phyloP scores from a whole-genome alignment of 2,888 invertebrate species.

The Agrotis puta region DNA sequence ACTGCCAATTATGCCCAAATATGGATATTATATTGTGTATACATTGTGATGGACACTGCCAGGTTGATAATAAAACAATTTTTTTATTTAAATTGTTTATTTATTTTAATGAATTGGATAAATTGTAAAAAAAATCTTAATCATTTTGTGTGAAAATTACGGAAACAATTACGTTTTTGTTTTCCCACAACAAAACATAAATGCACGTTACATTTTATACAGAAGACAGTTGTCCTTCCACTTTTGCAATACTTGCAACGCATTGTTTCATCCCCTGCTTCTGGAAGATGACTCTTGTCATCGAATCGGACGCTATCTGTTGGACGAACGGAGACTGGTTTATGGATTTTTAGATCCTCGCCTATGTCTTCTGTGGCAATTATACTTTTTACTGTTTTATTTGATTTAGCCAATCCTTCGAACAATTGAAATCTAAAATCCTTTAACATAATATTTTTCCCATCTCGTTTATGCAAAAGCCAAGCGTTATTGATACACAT shows the following conservation, averaged over 20 bases:
- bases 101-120: background rate
- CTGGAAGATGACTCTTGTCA: slow-evolving; percentile 1
- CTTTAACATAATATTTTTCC: background rate
- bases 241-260: slow-evolving; percentile 8
- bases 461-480: slow-evolving; percentile 12
- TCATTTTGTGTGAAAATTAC: slow-evolving; percentile 4
- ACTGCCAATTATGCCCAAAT: slow-evolving; percentile 1
- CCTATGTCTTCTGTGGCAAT: slow-evolving; percentile 2
- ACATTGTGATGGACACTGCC: slow-evolving; percentile 2
- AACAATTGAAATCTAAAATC: background rate
- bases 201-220: slow-evolving; percentile 3
- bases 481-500: slow-evolving; percentile 3
- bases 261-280: slow-evolving; percentile 1
- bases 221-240: slow-evolving; percentile 2
- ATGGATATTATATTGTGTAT: background rate
- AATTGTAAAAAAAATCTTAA: background rate
- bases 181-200: slow-evolving; percentile 7
- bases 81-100: background rate
- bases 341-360: slow-evolving; percentile 3
- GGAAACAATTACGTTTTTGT: slow-evolving; percentile 5
- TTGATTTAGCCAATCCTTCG: slow-evolving; percentile 2
- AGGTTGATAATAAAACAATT: background rate
- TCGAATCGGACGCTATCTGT: background rate
- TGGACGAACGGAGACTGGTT: slow-evolving; percentile 1
- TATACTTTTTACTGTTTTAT: background rate